Evolutionary conservation across 1,140 invertebrate genomes (phyloP), one percentile per base, ranked within the genome.

Genomic region (Drosophila eugracilis): DNA sequence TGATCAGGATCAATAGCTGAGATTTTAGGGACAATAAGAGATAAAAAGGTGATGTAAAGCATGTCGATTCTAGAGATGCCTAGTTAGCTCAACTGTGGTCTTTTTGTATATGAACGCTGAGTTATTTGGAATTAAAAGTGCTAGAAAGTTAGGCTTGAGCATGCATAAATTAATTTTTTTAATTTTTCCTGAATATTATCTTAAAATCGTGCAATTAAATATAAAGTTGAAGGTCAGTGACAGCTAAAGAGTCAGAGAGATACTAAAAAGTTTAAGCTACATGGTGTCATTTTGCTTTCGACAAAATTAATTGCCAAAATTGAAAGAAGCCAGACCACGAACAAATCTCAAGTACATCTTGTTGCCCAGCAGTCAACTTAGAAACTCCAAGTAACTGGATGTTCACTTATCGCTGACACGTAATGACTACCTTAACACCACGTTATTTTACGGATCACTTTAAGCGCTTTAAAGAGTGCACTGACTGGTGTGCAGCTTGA

Each of bases 201-300:
- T n/a, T n/a, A n/a, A n/a, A 74, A 81, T 80, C 67, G 81, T 73
- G 76, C 81, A 86, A 85, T 86, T 86, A 85, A 85, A 80, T 80
- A 34, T 57, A 73, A 55, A 69, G 62, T 66, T 52, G 41, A 71
- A 66, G 62, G 76, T 76, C 80, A 75, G 44, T 47, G 24, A 24
- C 19, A 14, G 24, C 41, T 14, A 7, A 10, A 5, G 4, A 0
- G n/a, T 9, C 22, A 9, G 22, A 19, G 28, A 28, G 9, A 47
- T n/a, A 60, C 63, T 70, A 78, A 74, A 83, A 52, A 55, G 55
- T 86, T 80, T 86, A 86, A 80, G 76, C 72, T 85, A 86, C 81
- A 86, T 86, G 80, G 45, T 71, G 78, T 83, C 70, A 83, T 69
- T 83, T 77, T 74, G 54, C 58, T 41, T 47, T 37, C 36, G 6